Base-by-base conservation (phyloP, 2,113 vertebrate species). In the Zosterops japonicus region DNA sequence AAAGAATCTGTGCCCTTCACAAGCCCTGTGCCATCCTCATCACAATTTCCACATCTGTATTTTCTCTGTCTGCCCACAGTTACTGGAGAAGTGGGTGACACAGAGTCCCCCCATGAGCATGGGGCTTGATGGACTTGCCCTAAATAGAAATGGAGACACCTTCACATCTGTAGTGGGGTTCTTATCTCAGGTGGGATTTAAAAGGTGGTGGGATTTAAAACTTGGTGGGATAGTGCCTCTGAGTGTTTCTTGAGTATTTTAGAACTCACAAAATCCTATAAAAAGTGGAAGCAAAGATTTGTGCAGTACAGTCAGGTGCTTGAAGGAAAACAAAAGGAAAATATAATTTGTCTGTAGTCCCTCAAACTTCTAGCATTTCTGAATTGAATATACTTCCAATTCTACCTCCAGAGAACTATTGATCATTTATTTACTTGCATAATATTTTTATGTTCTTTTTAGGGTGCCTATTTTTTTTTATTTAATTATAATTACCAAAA, bases 51-150 rank as follows among this genome's bases (percentile, higher is more conserved):
- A 25, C 17, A 10, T 15, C 41, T 75, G 7, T 27, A 10, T 68
- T 68, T 90, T 49, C n/a, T 76, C 53, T 23, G 29, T 35, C 41
- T 70, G 19, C 42, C 29, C 53, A 11, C 0, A 0, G 8, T 31
- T 53, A 15, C 13, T 11, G 25, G 16, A 81, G 24, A 36, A 63
- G 6, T 20, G 6, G 4, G 12, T 24, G 24, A 47, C 23, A 42
- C 2, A 2, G 28, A 53, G 23, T 23, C 14, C 12, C 22, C 5
- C 10, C 2, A 5, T 3, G 25, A n/a, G 5, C 7, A 19, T 0
- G 0, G 8, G 23, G 3, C 9, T 81, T 47, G 14, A 44, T 65
- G 50, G n/a, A 49, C 15, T 50, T 11, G 31, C 1, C 10, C 29
- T 35, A 11, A 9, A 14, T 21, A 64, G 49, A 12, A 71, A 63